Evolutionary conservation across 2,113 vertebrate genomes (phyloP).

Genomic region (Tursiops truncatus): DNA sequence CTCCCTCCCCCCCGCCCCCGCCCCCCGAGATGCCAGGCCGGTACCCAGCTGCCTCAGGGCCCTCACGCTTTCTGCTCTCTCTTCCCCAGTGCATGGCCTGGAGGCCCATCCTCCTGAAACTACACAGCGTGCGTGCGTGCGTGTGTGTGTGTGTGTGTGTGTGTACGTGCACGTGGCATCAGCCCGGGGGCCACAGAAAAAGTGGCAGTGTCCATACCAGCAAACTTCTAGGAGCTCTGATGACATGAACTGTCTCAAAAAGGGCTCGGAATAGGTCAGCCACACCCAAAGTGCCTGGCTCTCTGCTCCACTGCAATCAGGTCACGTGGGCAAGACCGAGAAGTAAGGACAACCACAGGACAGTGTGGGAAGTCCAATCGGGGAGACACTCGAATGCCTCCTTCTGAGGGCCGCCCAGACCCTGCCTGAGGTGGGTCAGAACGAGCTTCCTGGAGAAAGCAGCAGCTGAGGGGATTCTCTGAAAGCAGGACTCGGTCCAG

Average conservation of each 20-base stretch:
- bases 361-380: rapidly evolving
- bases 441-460: background rate
- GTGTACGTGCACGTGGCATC: rapidly evolving
- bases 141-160: too few species aligned
- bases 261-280: too few species aligned
- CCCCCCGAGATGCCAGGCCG: rapidly evolving
- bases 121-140: rapidly evolving
- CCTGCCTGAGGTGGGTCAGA: background rate
- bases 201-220: rapidly evolving
- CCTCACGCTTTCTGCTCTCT: background rate
- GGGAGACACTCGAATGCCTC: rapidly evolving
- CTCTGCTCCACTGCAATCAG: background rate
- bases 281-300: rapidly evolving
- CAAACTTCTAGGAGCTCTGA: background rate
- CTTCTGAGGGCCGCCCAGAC: background rate
- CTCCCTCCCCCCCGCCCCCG: too few species aligned
- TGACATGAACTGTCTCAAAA: background rate
- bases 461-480: background rate
- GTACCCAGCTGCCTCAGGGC: background rate
- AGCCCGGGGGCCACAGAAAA: background rate
- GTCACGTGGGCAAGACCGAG: background rate
- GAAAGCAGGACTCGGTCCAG: background rate
- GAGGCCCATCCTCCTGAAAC: background rate
- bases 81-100: too few species aligned
- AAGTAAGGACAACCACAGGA: background rate